Conservation (phyloP, 64 coral and sea anemone species). For the Montipora sp. region DNA sequence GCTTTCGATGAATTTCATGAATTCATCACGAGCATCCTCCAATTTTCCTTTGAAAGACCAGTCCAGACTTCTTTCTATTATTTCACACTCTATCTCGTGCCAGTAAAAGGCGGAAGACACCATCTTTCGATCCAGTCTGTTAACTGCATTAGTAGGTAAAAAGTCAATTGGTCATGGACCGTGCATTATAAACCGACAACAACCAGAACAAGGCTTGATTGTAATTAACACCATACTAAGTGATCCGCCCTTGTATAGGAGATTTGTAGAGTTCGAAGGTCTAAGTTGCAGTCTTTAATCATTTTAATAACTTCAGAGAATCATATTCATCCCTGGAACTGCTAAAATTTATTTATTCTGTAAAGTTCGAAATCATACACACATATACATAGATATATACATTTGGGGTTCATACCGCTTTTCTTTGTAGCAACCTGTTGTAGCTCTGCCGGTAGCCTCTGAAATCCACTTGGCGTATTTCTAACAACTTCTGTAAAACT, state of each 20-base stretch:
- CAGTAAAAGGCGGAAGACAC: neutral
- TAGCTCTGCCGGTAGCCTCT: neutral
- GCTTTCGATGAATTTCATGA: conserved; percentile 8
- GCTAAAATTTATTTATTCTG: no score
- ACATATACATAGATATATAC: no score
- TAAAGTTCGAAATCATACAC: no score
- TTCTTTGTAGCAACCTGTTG: neutral
- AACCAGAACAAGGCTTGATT: no score
- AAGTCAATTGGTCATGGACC: neutral
- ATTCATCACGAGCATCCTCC: conserved; percentile 7
- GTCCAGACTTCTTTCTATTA: neutral
- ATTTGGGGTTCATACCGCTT: neutral
- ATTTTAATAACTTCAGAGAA: no score
- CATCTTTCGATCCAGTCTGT: neutral
- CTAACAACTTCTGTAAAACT: conserved; percentile 1
- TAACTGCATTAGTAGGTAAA: neutral
- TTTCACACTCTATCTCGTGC: conserved; percentile 3
- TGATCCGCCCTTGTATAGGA: no score
- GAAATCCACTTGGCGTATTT: neutral
- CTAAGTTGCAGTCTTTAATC: no score
- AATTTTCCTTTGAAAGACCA: conserved; percentile 9
- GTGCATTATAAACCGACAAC: no score
- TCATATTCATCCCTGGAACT: no score
- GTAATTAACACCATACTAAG: no score
- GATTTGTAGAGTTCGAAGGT: no score